phyloP scores from a whole-genome alignment of 2,113 vertebrate species.

The Phalacrocorax pelagicus region DNA sequence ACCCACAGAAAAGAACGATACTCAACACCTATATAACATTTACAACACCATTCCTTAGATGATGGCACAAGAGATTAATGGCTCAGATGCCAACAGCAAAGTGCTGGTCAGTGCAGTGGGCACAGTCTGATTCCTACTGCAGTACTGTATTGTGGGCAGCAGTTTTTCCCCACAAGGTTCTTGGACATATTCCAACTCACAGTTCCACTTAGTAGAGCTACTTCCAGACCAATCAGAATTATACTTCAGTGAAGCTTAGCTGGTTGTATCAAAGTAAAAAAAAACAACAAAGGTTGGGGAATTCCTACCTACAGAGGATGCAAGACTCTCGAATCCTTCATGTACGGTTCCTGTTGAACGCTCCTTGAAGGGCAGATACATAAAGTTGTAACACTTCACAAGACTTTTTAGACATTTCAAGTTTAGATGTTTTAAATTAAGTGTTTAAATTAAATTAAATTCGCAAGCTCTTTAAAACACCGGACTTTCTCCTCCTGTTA shows the following conservation, averaged over 20 bases:
- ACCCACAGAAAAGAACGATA: not conserved
- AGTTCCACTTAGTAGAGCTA: not conserved
- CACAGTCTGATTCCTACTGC: not conserved
- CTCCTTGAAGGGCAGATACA: not conserved
- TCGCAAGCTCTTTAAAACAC: not conserved
- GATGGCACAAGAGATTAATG: not conserved
- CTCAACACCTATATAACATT: not conserved
- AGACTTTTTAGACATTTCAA: not conserved
- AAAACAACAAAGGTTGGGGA: not conserved
- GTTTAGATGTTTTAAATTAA: not conserved
- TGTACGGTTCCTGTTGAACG: not conserved
- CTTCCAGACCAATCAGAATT: not conserved
- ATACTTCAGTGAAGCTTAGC: not conserved
- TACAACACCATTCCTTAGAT: not conserved
- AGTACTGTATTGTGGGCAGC: not conserved
- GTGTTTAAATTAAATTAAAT: too few relatives aligned
- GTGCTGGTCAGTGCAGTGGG: not conserved
- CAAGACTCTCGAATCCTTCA: not conserved
- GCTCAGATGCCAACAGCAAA: not conserved
- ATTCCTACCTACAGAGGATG: not conserved
- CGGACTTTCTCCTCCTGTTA: not conserved
- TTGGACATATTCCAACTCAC: accelerated
- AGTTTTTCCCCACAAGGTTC: not conserved
- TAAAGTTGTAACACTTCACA: not conserved
- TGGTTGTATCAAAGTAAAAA: not conserved